Evolutionary conservation across 2,888 invertebrate genomes (phyloP).

Genomic region (Horisme vitalbata): DNA sequence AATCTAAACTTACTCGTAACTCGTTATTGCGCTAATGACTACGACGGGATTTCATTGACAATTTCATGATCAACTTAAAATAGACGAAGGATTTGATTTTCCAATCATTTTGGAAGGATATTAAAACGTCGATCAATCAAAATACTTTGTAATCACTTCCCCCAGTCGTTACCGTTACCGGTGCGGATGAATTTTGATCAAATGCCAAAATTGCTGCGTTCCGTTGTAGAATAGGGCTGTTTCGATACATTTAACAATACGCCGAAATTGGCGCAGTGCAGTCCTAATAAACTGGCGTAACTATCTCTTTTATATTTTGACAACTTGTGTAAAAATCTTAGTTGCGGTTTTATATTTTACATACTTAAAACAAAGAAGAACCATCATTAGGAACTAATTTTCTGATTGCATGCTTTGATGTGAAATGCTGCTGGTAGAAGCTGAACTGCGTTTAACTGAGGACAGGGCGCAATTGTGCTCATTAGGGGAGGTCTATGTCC

Average conservation of each 20-base stretch:
- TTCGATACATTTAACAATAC: slow-evolving; percentile 32
- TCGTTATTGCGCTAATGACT: slow-evolving; percentile 34
- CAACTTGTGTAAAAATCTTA: slow-evolving; percentile 12
- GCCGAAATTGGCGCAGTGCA: slow-evolving; percentile 36
- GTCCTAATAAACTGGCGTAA: slow-evolving; percentile 34
- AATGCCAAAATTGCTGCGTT: slow-evolving; percentile 35
- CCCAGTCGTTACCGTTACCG: slow-evolving; percentile 25
- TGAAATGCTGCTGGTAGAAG: no score
- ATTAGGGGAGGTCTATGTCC: no score
- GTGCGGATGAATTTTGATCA: slow-evolving; percentile 31
- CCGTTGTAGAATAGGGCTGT: slow-evolving; percentile 23
- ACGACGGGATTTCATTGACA: slow-evolving; percentile 32
- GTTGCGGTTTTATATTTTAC: background rate
- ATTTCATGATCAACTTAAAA: slow-evolving; percentile 31
- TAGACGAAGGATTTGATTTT: slow-evolving; percentile 33
- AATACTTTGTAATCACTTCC: slow-evolving; percentile 30
- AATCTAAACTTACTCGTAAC: slow-evolving; percentile 37
- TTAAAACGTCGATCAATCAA: slow-evolving; percentile 37
- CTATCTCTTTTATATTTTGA: slow-evolving; percentile 30
- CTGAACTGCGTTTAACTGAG: no score
- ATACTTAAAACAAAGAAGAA: background rate
- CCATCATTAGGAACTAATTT: no score
- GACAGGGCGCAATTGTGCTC: no score
- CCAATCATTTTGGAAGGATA: slow-evolving; percentile 32
- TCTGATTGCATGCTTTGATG: no score